phyloP scores from a whole-genome alignment of 2,113 vertebrate genomes.

The Oreotrochilus melanogaster region DNA sequence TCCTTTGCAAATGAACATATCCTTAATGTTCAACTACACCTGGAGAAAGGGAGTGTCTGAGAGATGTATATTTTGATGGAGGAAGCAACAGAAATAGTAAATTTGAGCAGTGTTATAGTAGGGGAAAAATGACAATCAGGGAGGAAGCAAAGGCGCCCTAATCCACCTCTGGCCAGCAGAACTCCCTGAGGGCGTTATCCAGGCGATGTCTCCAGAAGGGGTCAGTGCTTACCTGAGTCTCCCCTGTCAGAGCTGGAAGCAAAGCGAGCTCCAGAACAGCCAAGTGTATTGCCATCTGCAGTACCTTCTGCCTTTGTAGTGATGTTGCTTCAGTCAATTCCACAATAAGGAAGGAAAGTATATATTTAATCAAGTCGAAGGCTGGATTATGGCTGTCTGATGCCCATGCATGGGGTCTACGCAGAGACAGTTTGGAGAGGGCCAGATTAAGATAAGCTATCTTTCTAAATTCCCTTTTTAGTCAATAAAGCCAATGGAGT shows the following conservation, averaged over 20 bases:
- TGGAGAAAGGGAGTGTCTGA: not conserved
- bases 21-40: not conserved
- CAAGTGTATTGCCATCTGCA: not conserved
- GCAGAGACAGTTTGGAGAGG: not conserved
- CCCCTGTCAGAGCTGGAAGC: not conserved
- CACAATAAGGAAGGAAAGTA: no score
- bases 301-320: fast-evolving
- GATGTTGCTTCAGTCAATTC: not conserved
- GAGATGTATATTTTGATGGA: not conserved
- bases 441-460: not conserved
- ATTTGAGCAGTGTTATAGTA: not conserved
- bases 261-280: not conserved
- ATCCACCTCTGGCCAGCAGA: not conserved
- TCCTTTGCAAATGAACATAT: not conserved
- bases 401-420: not conserved
- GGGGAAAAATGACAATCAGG: not conserved
- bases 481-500: not conserved
- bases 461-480: not conserved
- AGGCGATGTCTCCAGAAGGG: not conserved
- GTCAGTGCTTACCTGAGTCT: not conserved
- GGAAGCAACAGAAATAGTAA: constrained; percentile 16
- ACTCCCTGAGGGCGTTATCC: not conserved
- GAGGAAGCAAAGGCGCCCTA: not conserved
- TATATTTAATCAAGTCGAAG: not conserved
- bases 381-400: not conserved